These are phyloP conservation scores for Euborellia annulipes DNA, from an alignment of 1,140 invertebrate genomes.

Conservation along the genomic window DNA sequence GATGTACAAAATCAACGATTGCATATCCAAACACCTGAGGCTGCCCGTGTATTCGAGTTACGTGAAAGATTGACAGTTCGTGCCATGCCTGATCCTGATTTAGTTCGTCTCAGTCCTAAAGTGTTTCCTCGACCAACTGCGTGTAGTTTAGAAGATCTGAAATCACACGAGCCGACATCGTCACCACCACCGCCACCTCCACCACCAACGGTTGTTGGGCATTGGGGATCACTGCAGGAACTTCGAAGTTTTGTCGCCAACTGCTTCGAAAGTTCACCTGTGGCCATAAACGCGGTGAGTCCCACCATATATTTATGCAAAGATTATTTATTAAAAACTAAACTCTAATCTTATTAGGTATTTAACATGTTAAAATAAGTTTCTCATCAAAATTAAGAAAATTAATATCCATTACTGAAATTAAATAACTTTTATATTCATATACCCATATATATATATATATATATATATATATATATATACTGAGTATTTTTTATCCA, in stretches of 20 bases:
- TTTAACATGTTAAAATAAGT: too few species aligned
- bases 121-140: slow-evolving; percentile 26
- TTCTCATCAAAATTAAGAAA: too few species aligned
- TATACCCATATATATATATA: too few species aligned
- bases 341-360: too few species aligned
- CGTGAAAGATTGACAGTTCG: slow-evolving; percentile 32
- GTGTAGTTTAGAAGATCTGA: slow-evolving; percentile 41
- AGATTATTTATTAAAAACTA: too few species aligned
- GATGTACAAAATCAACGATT: slow-evolving; percentile 45
- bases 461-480: too few species aligned
- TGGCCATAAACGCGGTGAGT: slow-evolving; percentile 6
- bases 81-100: slow-evolving; percentile 30
- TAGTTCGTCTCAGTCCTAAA: slow-evolving; percentile 31
- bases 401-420: too few species aligned
- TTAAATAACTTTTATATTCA: too few species aligned
- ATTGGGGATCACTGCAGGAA: slow-evolving; percentile 42
- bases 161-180: slow-evolving; percentile 24
- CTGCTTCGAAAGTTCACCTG: slow-evolving; percentile 8
- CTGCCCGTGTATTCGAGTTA: slow-evolving; percentile 17
- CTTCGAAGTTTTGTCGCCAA: slow-evolving; percentile 27
- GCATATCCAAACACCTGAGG: slow-evolving; percentile 20
- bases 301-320: neutral
- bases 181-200: slow-evolving; percentile 22
- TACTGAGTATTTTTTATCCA: too few species aligned
- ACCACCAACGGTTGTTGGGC: slow-evolving; percentile 22